Evolutionary conservation across 2,888 invertebrate genomes (phyloP).

Genomic region (Cyclophora punctaria): DNA sequence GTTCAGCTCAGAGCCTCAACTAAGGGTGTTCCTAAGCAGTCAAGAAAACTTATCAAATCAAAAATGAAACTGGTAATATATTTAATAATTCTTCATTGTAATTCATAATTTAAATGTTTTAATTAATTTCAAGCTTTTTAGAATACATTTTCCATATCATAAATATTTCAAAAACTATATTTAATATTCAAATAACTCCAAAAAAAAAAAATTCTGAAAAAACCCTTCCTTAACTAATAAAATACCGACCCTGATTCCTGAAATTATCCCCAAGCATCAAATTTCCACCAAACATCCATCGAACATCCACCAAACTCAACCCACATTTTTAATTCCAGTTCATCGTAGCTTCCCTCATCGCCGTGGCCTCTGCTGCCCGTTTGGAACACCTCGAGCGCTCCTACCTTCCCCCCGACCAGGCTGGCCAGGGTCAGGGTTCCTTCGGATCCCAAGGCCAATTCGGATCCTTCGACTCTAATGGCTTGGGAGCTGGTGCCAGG

Average conservation of each 20-base stretch:
- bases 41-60: slow-evolving; percentile 1
- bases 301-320: too few relatives aligned
- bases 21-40: slow-evolving; percentile 18
- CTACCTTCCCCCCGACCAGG: slow-evolving; percentile 54
- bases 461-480: slow-evolving; percentile 12
- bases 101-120: too few relatives aligned
- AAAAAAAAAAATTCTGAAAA: too few relatives aligned
- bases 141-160: too few relatives aligned
- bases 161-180: too few relatives aligned
- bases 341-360: slow-evolving; percentile 48
- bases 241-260: too few relatives aligned
- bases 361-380: slow-evolving; percentile 52
- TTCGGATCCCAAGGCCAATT: slow-evolving; percentile 1
- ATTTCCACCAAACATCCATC: too few relatives aligned
- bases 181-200: too few relatives aligned
- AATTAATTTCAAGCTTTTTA: too few relatives aligned
- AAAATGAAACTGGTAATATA: slow-evolving; percentile 67
- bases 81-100: slow-evolving; percentile 7
- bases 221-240: too few relatives aligned
- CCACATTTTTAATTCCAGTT: slow-evolving; percentile 35
- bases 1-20: slow-evolving; percentile 34
- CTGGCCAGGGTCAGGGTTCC: slow-evolving; percentile 11
- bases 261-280: too few relatives aligned
- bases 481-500: slow-evolving; percentile 16
- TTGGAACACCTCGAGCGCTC: slow-evolving; percentile 58